Percentiles rank a stretch among this genome's conserved stretches.
Conservation (phyloP, 1,140 invertebrate species). For the Nylanderia fulva region DNA sequence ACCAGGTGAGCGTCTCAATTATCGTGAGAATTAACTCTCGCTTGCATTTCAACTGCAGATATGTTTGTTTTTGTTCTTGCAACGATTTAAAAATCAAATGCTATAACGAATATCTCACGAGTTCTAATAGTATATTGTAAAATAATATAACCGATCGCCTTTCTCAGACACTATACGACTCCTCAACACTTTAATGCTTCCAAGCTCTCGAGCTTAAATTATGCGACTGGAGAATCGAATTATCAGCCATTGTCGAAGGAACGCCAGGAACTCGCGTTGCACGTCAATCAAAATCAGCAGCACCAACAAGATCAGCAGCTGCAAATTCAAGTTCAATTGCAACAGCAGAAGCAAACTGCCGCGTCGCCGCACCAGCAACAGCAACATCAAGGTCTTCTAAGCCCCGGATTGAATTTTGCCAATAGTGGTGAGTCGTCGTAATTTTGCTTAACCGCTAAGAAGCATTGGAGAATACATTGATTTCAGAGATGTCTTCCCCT, state of each 20-base stretch:
- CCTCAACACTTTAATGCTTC: constrained; percentile 80
- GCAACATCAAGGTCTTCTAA: constrained; percentile 88
- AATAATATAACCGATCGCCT: not conserved
- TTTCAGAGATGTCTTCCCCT: too few relatives aligned
- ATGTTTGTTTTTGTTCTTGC: not conserved
- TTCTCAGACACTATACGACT: constrained; percentile 80
- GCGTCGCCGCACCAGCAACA: constrained; percentile 86
- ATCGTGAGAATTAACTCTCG: constrained; percentile 5
- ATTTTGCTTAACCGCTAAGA: too few relatives aligned
- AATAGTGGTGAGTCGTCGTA: constrained; percentile 85
- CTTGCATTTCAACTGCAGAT: not conserved
- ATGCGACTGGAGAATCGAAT: constrained; percentile 77
- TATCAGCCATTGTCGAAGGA: constrained; percentile 85
- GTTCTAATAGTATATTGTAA: not conserved
- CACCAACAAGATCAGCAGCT: constrained; percentile 86
- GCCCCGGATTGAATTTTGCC: constrained; percentile 90
- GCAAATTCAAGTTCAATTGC: constrained; percentile 89
- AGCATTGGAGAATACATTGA: too few relatives aligned
- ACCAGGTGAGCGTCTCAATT: constrained; percentile 74
- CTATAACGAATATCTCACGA: not conserved
- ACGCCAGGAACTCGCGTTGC: constrained; percentile 83
- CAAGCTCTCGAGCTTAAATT: constrained; percentile 79
- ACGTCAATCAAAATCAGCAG: constrained; percentile 83
- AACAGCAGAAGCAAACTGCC: constrained; percentile 83
- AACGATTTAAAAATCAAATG: not conserved